Base-by-base conservation (phyloP, 2,113 vertebrate genomes). In the Scopus umbretta region DNA sequence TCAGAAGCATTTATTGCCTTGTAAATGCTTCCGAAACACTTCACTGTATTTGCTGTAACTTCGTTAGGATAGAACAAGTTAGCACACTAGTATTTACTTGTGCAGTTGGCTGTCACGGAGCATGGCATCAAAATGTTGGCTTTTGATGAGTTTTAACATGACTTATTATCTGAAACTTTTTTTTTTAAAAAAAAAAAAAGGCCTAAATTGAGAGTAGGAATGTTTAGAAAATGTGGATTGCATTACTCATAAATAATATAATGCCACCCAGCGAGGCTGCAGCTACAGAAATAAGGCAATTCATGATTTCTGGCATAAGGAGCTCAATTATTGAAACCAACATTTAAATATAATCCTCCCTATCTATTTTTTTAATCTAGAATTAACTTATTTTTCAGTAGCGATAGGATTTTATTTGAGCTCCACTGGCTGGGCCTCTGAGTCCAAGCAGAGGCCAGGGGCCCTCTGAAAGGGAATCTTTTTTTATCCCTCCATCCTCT, bases 201-300 rank as follows among this genome's bases (percentile, higher is more conserved):
- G 65, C 49, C 91, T 62, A 62, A 94, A 75, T 45, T 76, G 78
- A 4, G 4, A 91, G 68, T 18, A 58, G 80, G 92, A 91, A 87
- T 87, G 92, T 75, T 95, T 52, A 53, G 92, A 36, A 85, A 94
- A 79, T 9, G 26, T 76, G 91, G 92, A 75, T 95, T 92, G 86
- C 80, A 16, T 95, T 96, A 84, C 92, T 95, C 92, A 71, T 94
- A 67, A 96, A 88, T 97, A 95, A 91, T 95, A 73, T 55, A 88
- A 75, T 70, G 43, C 73, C 74, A 90, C 82, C 91, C 86, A 75
- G 68, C 5, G 49, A 90, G 56, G 93, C 85, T 30, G 10, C 89
- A 76, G 91, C 74, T 40, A 8, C 42, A 71, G 76, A 87, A 92
- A 82, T 82, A 76, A 89, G 78, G 80, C 86, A 68, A 30, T 92